These are phyloP conservation scores for Apogon talboti DNA, from an alignment of 2,797 vertebrate genomes.

Conservation along the genomic window DNA sequence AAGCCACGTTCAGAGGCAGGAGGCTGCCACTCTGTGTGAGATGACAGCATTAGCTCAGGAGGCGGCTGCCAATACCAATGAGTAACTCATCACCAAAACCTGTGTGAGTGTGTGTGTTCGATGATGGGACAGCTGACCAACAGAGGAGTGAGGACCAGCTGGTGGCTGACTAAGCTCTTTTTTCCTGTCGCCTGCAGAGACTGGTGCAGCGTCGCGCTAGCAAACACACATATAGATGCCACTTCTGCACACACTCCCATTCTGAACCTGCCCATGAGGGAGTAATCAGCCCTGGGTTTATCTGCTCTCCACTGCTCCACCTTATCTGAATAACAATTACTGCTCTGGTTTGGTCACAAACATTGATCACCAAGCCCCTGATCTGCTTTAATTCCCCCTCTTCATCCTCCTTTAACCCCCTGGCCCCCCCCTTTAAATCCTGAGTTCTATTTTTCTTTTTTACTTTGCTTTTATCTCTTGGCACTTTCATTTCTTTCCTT, in stretches of 20 bases:
- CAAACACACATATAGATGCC: slow-evolving; percentile 30
- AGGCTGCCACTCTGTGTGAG: slow-evolving; percentile 46
- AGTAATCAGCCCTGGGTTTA: slow-evolving; percentile 64
- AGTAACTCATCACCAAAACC: slow-evolving; percentile 61
- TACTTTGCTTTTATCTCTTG: slow-evolving; percentile 43
- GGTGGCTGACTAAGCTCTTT: slow-evolving; percentile 79
- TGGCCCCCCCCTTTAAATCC: slow-evolving; percentile 8
- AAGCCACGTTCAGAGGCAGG: slow-evolving; percentile 32
- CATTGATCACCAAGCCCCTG: slow-evolving; percentile 62
- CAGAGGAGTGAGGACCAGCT: slow-evolving; percentile 59
- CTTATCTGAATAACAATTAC: slow-evolving; percentile 75
- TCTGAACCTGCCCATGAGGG: slow-evolving; percentile 54
- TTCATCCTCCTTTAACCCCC: neutral
- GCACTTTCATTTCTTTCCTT: slow-evolving; percentile 23
- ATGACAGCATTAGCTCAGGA: slow-evolving; percentile 41
- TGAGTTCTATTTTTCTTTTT: slow-evolving; percentile 60
- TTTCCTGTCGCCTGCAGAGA: slow-evolving; percentile 62
- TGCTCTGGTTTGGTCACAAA: slow-evolving; percentile 47
- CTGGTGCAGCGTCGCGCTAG: slow-evolving; percentile 42
- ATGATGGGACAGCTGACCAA: slow-evolving; percentile 41
- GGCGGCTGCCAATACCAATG: slow-evolving; percentile 48
- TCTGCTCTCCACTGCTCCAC: slow-evolving; percentile 46
- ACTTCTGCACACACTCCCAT: slow-evolving; percentile 39
- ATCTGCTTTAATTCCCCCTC: slow-evolving; percentile 43
- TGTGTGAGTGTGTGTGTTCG: slow-evolving; percentile 16